Percentiles rank a stretch among this genome's conserved stretches.
Conservation (phyloP, 2,888 invertebrate species). For the Alloplasta piceator region DNA sequence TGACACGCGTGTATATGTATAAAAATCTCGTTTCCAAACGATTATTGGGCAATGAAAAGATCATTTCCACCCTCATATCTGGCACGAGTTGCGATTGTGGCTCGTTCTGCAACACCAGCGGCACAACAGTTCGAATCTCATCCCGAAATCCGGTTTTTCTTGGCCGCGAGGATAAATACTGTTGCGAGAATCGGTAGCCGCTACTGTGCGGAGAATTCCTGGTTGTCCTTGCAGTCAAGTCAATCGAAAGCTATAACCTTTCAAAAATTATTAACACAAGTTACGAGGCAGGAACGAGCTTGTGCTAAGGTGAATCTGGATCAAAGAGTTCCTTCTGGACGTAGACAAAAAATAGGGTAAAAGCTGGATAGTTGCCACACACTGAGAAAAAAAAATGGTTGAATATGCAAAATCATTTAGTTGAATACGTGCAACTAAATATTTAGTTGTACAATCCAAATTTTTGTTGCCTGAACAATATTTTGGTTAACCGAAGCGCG, state of each 20-base stretch:
- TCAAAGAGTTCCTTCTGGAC: not conserved
- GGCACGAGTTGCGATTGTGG: constrained; percentile 61
- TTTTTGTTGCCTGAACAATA: no score
- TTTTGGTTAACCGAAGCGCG: no score
- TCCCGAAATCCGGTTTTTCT: constrained; percentile 54
- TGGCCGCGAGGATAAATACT: constrained; percentile 45
- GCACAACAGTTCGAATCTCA: constrained; percentile 38
- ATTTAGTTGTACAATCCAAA: no score
- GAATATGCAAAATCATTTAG: no score
- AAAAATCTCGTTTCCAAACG: constrained; percentile 63
- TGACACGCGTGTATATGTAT: constrained; percentile 34
- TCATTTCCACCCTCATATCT: constrained; percentile 59
- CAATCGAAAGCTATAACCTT: no score
- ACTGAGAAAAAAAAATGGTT: no score
- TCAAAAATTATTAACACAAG: no score
- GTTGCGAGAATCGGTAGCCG: constrained; percentile 32
- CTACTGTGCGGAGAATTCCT: constrained; percentile 39
- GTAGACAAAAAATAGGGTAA: no score
- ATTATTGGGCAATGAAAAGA: constrained; percentile 66
- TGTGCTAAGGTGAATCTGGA: no score
- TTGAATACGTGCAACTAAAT: no score
- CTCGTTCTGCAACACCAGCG: constrained; percentile 35
- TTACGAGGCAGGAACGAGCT: no score
- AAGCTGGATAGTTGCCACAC: no score
- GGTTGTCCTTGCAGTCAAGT: constrained; percentile 20